Evolutionary conservation across 2,888 invertebrate genomes (phyloP), one percentile per base, ranked within the genome.

Genomic region (Acleris cristana): DNA sequence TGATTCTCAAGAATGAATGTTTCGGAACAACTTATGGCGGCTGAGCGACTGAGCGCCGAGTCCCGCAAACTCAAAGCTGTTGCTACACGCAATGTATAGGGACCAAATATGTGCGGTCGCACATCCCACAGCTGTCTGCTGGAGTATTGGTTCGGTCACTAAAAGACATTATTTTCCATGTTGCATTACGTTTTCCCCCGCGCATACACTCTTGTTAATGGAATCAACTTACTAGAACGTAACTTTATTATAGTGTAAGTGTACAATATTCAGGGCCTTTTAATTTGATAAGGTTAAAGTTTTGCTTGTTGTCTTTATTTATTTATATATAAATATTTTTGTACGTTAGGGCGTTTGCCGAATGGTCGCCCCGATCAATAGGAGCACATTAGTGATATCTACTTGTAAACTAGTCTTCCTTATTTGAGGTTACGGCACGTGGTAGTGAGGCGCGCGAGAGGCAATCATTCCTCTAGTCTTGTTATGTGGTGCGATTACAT

Each of bases 401-500:
- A 88, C 88, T 90, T 87, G 85, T 87, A 89, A 88, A 91, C 92
- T 92, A 92, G 92, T 92, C 92, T 92, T 92, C 92, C 92, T 91
- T 90, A 83, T 86, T 84, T 82, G 88, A 83, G 56, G 66, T 62
- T 48, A 62, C 83, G 86, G 82, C 77, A 76, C 74, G 79, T 72
- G 79, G 76, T 76, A 79, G 80, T 74, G 77, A 74, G 72, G 70
- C 78, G 84, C 89, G 83, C 87, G 80, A 89, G 91, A 91, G 91
- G 92, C 91, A 89, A 90, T 89, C 86, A 89, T 87, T 88, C 91
- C 91, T 91, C 92, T 92, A 92, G 92, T 92, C 92, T 89, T 87
- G 89, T 86, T 87, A 86, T 84, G 89, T 91, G 92, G 92, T 92
- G 92, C 92, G 91, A 84, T 83, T 88, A 87, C 84, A 86, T 82